phyloP scores from a whole-genome alignment of 2,888 invertebrate species.

The Calliphora vomitoria region DNA sequence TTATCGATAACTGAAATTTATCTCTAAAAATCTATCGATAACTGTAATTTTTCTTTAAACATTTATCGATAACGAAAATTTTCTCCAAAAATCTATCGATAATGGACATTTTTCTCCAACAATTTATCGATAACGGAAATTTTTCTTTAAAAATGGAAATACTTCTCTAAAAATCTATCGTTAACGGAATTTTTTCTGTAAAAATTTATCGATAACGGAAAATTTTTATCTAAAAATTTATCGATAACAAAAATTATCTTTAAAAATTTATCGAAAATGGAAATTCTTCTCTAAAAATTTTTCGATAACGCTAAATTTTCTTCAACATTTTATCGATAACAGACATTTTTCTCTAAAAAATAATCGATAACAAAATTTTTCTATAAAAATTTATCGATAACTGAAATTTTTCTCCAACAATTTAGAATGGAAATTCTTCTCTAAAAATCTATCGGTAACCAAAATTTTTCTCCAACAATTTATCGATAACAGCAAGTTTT shows the following conservation, averaged over 20 bases:
- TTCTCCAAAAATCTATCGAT: no score
- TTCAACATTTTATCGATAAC: not conserved
- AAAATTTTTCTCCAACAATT: not conserved
- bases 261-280: not conserved
- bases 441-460: not conserved
- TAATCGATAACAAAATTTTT: not conserved
- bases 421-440: no score
- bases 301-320: not conserved
- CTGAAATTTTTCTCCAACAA: not conserved
- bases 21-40: no score
- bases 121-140: no score
- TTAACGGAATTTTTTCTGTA: no score
- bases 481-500: not conserved
- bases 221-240: not conserved
- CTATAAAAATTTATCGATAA: not conserved
- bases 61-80: no score
- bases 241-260: not conserved
- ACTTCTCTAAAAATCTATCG: no score
- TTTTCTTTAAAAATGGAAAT: no score
- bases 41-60: no score
- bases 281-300: not conserved
- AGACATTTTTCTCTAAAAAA: not conserved
- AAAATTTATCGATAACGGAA: not conserved
- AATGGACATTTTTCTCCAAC: no score
- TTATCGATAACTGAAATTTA: no score